phyloP scores from a whole-genome alignment of 2,888 invertebrate species.

The Bembecia ichneumoniformis region DNA sequence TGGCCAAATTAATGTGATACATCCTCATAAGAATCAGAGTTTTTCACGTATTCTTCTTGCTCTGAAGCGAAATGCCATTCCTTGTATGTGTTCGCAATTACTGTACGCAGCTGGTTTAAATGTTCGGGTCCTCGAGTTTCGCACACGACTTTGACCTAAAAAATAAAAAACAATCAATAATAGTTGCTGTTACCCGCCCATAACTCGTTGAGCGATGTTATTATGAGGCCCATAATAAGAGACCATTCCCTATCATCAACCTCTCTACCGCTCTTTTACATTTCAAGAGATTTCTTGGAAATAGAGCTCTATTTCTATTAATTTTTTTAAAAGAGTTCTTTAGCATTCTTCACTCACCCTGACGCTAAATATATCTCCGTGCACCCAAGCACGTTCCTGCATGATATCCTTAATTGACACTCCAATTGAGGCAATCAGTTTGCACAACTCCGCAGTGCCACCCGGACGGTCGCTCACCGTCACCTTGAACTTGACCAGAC shows the following conservation, averaged over 20 bases:
- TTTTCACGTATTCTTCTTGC: slow-evolving; percentile 22
- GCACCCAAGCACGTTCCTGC: slow-evolving; percentile 96
- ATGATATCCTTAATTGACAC: slow-evolving; percentile 96
- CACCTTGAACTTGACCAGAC: slow-evolving; percentile 71
- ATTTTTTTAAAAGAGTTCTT: not conserved
- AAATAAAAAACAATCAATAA: slow-evolving; percentile 1
- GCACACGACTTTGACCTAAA: slow-evolving; percentile 88
- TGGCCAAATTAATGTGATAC: slow-evolving; percentile 15
- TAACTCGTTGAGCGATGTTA: too few relatives aligned
- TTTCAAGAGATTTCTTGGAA: not conserved
- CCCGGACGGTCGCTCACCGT: slow-evolving; percentile 90
- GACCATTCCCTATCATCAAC: too few relatives aligned
- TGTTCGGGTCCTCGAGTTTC: slow-evolving; percentile 90
- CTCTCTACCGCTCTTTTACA: too few relatives aligned
- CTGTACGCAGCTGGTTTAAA: slow-evolving; percentile 52
- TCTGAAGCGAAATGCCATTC: slow-evolving; percentile 65
- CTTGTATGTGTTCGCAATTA: slow-evolving; percentile 72
- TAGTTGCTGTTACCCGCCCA: too few relatives aligned
- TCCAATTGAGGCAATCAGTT: slow-evolving; percentile 80
- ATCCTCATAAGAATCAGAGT: slow-evolving; percentile 36
- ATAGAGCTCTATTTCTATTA: not conserved
- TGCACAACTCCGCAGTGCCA: slow-evolving; percentile 88
- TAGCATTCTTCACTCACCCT: slow-evolving; percentile 28
- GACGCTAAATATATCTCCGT: slow-evolving; percentile 84
- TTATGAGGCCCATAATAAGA: too few relatives aligned